Conservation (phyloP, 1,140 invertebrate species). For the Eriocheir sinensis region DNA sequence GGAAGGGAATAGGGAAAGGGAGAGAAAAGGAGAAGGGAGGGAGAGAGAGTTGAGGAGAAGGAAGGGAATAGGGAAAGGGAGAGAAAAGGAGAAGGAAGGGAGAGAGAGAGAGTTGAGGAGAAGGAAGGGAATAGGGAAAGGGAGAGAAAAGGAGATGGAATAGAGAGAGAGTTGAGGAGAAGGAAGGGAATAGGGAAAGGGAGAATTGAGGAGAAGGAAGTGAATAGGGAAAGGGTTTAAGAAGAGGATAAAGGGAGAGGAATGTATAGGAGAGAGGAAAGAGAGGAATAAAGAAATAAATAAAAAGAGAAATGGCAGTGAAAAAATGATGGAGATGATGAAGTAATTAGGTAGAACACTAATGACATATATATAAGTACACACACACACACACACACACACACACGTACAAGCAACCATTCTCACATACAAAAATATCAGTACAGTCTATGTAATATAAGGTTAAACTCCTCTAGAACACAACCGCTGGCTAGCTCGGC, state of each 20-base stretch:
- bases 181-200: neutral
- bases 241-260: too few species aligned
- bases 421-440: slow-evolving; percentile 2
- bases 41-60: neutral
- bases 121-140: neutral
- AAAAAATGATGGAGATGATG: neutral
- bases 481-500: too few species aligned
- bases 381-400: too few species aligned
- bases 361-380: too few species aligned
- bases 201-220: too few species aligned
- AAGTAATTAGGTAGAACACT: neutral
- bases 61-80: neutral
- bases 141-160: neutral
- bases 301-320: neutral
- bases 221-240: too few species aligned
- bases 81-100: neutral
- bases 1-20: neutral
- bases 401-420: too few species aligned
- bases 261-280: too few species aligned
- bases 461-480: too few species aligned
- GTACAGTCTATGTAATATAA: neutral
- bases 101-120: too few species aligned
- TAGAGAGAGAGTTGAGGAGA: neutral
- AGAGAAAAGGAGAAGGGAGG: neutral
- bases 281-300: too few species aligned